Base-by-base conservation (phyloP, 2,888 invertebrate genomes). In the Drosophila quasianomalipes region DNA sequence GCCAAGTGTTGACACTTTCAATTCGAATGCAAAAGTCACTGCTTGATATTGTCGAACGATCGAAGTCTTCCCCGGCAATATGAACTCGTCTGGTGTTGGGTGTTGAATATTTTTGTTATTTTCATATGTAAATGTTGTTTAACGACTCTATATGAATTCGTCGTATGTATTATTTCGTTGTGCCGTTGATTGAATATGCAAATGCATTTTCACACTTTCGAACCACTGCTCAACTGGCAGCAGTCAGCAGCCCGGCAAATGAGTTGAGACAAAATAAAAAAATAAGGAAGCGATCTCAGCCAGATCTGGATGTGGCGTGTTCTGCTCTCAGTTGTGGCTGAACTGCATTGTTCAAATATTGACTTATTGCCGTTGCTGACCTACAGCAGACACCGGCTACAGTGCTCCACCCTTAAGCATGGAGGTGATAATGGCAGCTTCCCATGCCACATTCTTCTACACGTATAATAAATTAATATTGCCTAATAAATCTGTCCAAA, bases 161-260 rank as follows among this genome's bases (percentile, higher is more conserved):
- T 89, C 87, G 85, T 85, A 74, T 86, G 82, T 66, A 76, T 79
- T 66, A 75, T 79, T 79, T 64, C 73, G 71, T 87, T 87, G 89
- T 91, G 85, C 74, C 82, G 89, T 85, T 91, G 84, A 92, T 92
- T 92, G 87, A 92, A 91, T 91, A 92, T 92, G 92, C 92, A 92
- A 92, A 92, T 92, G 91, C 83, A 84, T 87, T 92, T 92, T 92
- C 92, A 92, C 92, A 92, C 92, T 87, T 91, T 82, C 79, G 74
- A 65, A 28, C 70, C 67, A 44, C 76, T 62, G 71, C 53, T 69
- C 53, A 58, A 33, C 65, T 62, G 70, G 72, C 80, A 70, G 67
- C 68, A 66, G 72, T 71, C 79, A 73, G 37, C 22, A 73, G 37
- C 79, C 79, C 66, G 73, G 73, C 69, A 65, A 78, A 74, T 68